Evolutionary conservation across 2,797 vertebrate species (phyloP).

Genomic region (Staurois parvus): DNA sequence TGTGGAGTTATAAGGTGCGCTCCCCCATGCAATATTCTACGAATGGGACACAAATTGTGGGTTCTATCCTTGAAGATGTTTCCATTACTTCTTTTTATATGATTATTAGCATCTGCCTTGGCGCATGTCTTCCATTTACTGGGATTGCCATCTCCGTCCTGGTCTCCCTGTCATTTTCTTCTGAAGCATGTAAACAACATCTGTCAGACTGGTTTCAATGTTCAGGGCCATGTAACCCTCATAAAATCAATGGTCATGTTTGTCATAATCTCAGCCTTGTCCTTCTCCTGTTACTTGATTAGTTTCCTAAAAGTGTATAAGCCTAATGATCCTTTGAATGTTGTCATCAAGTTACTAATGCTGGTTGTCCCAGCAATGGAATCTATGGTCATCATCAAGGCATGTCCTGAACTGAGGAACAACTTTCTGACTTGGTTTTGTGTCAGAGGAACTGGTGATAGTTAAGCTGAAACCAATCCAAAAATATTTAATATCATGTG

Average conservation of each 20-base stretch:
- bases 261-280: not conserved
- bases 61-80: not conserved
- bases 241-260: not conserved
- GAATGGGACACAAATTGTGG: too few species aligned
- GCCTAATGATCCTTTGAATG: too few species aligned
- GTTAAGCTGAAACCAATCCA: too few species aligned
- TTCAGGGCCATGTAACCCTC: not conserved
- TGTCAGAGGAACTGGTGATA: too few species aligned
- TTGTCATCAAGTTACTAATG: not conserved
- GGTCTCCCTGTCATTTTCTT: not conserved
- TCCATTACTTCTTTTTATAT: not conserved
- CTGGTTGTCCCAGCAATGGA: not conserved
- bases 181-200: not conserved
- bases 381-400: constrained; percentile 2
- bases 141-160: not conserved
- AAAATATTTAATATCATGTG: too few species aligned
- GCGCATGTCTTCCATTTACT: not conserved
- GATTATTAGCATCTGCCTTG: too few species aligned
- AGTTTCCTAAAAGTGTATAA: not conserved
- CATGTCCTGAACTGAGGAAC: constrained; percentile 18
- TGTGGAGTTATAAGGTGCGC: too few species aligned
- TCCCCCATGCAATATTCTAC: too few species aligned
- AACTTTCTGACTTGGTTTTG: not conserved
- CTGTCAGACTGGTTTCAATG: not conserved
- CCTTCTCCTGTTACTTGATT: not conserved